Conservation (phyloP, 1,140 invertebrate species). For the Akabosia matsudoensis region DNA sequence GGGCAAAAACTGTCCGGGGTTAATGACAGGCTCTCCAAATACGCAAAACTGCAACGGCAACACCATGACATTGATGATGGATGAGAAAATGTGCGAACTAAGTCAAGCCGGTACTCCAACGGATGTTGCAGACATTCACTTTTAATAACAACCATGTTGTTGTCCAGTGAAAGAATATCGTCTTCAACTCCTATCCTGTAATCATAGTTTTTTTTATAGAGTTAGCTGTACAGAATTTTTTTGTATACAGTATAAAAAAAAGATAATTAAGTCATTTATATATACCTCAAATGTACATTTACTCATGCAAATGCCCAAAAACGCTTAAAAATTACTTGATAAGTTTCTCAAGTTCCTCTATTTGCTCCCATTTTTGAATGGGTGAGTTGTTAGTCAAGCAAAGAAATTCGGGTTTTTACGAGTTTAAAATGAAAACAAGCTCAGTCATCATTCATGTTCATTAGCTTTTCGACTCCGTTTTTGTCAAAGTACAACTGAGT, state of each 20-base stretch:
- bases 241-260: no score
- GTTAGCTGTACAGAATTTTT: no score
- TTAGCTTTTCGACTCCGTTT: not conserved
- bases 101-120: conserved; percentile 44
- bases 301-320: not conserved
- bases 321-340: not conserved
- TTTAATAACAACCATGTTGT: no score
- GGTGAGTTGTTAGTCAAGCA: not conserved
- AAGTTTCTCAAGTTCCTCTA: not conserved
- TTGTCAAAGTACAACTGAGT: no score
- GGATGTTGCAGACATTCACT: conserved; percentile 43
- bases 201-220: no score
- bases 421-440: not conserved
- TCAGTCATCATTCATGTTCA: not conserved
- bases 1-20: conserved; percentile 34
- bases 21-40: not conserved
- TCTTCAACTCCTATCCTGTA: no score
- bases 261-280: no score
- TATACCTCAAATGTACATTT: no score
- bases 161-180: no score
- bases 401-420: not conserved
- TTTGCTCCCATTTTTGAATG: not conserved
- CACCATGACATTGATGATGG: not conserved
- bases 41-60: not conserved
- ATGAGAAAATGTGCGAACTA: conserved; percentile 39